phyloP scores from a whole-genome alignment of 2,113 vertebrate genomes.

The Coptodon rendalli region DNA sequence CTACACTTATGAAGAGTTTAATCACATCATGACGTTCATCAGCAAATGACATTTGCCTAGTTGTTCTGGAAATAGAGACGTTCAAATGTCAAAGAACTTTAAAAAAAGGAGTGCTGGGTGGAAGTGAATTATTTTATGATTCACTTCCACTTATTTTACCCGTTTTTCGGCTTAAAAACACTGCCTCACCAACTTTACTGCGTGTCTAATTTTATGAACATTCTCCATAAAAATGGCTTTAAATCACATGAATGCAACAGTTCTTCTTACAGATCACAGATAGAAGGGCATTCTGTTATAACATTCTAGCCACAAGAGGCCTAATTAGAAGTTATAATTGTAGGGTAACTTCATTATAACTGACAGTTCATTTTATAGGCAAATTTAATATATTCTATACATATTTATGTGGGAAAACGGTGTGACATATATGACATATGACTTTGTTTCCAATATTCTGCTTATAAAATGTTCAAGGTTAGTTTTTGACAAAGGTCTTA shows the following conservation, averaged over 20 bases:
- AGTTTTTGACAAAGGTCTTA: neutral
- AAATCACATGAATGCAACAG: neutral
- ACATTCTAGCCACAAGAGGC: neutral
- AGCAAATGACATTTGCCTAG: neutral
- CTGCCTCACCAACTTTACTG: neutral
- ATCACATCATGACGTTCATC: neutral
- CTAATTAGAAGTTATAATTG: neutral
- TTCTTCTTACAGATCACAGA: neutral
- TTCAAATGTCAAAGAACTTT: neutral
- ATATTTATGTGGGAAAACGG: neutral
- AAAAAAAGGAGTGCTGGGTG: neutral
- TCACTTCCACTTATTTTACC: neutral
- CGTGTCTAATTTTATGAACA: neutral
- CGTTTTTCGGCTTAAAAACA: fast-evolving
- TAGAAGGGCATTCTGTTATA: neutral
- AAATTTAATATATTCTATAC: neutral
- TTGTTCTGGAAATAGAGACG: neutral
- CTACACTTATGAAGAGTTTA: neutral
- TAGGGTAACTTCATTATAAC: neutral
- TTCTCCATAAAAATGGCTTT: neutral
- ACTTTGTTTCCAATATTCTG: neutral
- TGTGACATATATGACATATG: neutral
- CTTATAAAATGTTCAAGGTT: neutral
- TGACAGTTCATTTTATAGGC: neutral
- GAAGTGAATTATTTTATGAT: neutral